Evolutionary conservation across 2,113 vertebrate genomes (phyloP), one percentile per base, ranked within the genome.

Genomic region (Ellobius talpinus): DNA sequence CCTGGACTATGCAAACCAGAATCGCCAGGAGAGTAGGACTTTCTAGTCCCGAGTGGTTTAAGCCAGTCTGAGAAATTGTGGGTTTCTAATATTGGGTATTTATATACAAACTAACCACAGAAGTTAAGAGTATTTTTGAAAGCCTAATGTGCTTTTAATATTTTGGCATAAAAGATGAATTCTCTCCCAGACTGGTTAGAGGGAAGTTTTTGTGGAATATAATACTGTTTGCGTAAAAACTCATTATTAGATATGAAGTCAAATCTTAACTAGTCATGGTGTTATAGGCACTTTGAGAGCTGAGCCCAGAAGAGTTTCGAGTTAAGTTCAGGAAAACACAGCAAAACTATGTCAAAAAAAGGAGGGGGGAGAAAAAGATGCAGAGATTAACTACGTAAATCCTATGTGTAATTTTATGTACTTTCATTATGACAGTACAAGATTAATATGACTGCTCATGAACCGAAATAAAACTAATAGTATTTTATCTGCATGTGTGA

Each of bases 391-490:
- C 23, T 63, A 45, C 24, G 36, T 29, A 63, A 63, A 63, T 63
- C 3, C 24, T 84, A 66, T 23, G 0, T 86, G 1, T 6, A 4
- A 76, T 70, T 68, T 92, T 81, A 89, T 76, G 47, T 77, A 72
- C 39, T 81, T 94, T 92, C 1, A 81, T 79, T 87, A 73, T 87
- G 82, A 39, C 58, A 19, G 3, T 89, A 74, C 9, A 96, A 86
- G 90, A 61, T 24, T 61, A 2, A 52, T 45, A 58, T 31, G 14
- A 72, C 94, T 95, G 93, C 13, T 89, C 39, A 39, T 52, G 89
- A 73, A 33, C 55, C n/a, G 2, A 7, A 23, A 3, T 84, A 47
- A 81, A 39, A 39, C 5, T 31, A 52, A 74, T 23, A 42, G 2
- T 39, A 77, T 47, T 87, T 97, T 58, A 0, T 7, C 17, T 12